Percentiles rank a stretch among this genome's conserved stretches.
phyloP scores from a whole-genome alignment of 53 echinoderm and acorn worm species.

The Arbacia lixula region DNA sequence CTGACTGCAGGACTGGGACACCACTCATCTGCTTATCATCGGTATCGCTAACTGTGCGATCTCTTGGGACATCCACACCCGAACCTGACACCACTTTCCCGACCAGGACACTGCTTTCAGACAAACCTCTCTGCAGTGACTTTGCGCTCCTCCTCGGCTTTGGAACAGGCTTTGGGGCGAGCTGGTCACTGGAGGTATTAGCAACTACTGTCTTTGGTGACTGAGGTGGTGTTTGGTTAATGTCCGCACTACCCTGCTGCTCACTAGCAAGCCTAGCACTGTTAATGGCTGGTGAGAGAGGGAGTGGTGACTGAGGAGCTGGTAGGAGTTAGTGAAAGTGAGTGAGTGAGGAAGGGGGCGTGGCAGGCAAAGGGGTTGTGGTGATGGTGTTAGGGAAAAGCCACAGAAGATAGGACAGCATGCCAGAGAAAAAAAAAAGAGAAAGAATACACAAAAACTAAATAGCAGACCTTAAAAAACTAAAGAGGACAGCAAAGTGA shows the following conservation, averaged over 20 bases:
- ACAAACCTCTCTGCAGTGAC: too few relatives aligned
- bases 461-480: slow-evolving; percentile 4
- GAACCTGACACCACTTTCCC: background rate
- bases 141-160: background rate
- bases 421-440: slow-evolving; percentile 34
- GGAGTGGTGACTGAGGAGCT: background rate
- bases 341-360: slow-evolving; percentile 18
- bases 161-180: background rate
- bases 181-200: background rate
- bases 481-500: background rate
- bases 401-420: too few relatives aligned
- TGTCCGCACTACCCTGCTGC: slow-evolving; percentile 13
- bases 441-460: background rate
- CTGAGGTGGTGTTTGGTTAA: slow-evolving; percentile 4
- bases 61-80: background rate
- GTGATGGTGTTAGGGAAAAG: too few relatives aligned
- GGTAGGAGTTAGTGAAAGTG: slow-evolving; percentile 13
- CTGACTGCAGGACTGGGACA: slow-evolving; percentile 13
- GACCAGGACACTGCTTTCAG: too few relatives aligned
- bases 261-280: slow-evolving; percentile 40
- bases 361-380: slow-evolving; percentile 23
- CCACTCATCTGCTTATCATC: background rate
- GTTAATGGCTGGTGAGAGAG: slow-evolving; percentile 28
- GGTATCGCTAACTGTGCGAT: slow-evolving; percentile 18
- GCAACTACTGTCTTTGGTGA: slow-evolving; percentile 3